phyloP scores from a whole-genome alignment of 2,113 vertebrate species.

The Scomber scombrus region DNA sequence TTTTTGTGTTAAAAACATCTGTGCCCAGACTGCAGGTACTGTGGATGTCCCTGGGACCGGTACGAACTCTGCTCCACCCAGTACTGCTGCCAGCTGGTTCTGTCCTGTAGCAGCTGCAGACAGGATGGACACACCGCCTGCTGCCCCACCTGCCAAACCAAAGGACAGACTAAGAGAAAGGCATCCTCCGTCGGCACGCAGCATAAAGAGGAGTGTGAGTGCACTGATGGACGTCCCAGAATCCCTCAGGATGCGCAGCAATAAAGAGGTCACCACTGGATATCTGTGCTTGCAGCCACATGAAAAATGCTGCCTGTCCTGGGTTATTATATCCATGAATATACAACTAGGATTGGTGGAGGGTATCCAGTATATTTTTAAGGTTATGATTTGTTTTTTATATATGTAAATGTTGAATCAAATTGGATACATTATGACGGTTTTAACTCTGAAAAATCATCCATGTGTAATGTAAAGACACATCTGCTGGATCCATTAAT shows the following conservation, averaged over 20 bases:
- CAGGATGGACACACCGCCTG: conserved; percentile 89
- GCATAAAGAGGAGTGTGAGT: conserved; percentile 93
- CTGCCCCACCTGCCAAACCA: conserved; percentile 90
- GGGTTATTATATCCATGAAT: neutral
- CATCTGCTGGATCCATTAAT: neutral
- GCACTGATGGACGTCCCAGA: conserved; percentile 87
- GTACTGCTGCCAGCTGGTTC: conserved; percentile 93
- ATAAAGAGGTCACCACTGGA: neutral
- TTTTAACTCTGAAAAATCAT: neutral
- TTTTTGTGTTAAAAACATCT: too few species aligned
- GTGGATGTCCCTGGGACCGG: conserved; percentile 90
- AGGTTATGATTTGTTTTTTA: neutral
- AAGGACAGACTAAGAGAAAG: conserved; percentile 71
- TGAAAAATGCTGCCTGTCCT: neutral
- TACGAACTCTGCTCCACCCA: conserved; percentile 92
- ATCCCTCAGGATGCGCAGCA: conserved; percentile 85
- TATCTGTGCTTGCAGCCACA: neutral
- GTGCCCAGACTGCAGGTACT: conserved; percentile 91
- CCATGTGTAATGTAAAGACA: neutral
- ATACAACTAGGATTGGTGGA: neutral
- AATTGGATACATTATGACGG: neutral
- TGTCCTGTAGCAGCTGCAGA: conserved; percentile 89
- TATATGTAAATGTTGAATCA: neutral
- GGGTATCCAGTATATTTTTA: neutral
- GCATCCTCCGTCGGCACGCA: conserved; percentile 42